Percentiles rank a stretch among this genome's conserved stretches.
Evolutionary conservation across 2,888 invertebrate species (phyloP).

Genomic region (Metopia argyrocephala): DNA sequence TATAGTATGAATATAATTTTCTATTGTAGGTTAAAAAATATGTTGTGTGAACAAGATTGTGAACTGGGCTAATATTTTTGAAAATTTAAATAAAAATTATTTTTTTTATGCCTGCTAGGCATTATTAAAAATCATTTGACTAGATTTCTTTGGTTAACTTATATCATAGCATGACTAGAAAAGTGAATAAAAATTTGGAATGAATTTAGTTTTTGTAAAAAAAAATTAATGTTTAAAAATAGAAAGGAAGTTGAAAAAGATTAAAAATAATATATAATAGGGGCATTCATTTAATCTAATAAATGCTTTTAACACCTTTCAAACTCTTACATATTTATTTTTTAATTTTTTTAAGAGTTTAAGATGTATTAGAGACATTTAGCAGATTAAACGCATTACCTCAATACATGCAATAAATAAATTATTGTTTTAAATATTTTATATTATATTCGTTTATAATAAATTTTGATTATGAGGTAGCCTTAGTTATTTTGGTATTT

Average conservation of each 20-base stretch:
- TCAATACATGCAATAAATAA: too few species aligned
- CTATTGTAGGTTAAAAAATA: too few species aligned
- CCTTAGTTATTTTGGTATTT: constrained; percentile 61
- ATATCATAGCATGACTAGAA: constrained; percentile 11
- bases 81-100: background rate
- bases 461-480: constrained; percentile 66
- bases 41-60: too few species aligned
- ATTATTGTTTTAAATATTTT: constrained; percentile 45
- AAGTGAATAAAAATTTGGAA: constrained; percentile 31
- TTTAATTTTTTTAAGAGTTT: too few species aligned
- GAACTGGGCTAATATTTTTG: background rate
- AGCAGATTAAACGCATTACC: too few species aligned
- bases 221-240: background rate
- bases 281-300: too few species aligned
- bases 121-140: constrained; percentile 39
- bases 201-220: constrained; percentile 42
- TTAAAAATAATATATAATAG: background rate
- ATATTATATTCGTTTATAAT: background rate
- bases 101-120: background rate
- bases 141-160: constrained; percentile 32
- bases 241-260: background rate
- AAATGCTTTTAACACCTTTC: too few species aligned
- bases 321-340: too few species aligned
- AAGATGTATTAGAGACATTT: too few species aligned
- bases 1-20: too few species aligned